Evolutionary conservation across 2,797 vertebrate genomes (phyloP), one percentile per base, ranked within the genome.

Genomic region (Syngnathus acus): DNA sequence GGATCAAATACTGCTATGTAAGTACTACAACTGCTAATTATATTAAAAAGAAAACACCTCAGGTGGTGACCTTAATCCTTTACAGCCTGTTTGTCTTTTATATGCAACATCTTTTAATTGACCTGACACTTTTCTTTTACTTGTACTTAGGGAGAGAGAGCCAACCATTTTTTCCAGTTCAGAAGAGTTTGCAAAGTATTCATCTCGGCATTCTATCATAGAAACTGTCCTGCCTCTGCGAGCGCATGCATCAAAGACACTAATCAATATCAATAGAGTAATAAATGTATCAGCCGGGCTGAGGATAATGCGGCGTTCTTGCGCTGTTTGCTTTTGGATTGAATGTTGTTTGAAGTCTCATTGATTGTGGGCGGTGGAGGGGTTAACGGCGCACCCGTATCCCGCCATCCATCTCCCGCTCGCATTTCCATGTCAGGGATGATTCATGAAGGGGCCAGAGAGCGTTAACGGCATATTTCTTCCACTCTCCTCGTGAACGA

Each of bases 181-280:
- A 8, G 9, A 51, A 9, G 21, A 51, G 19, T 51, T 21, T 19
- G 48, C 1, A 9, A 48, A 48, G 26, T 32, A 37, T 57, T 17
- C 16, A 51, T 54, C 21, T 5, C 51, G 1, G 10, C 81, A 74
- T 77, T 68, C 80, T 81, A 81, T 75, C 77, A 81, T 81, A 87
- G 89, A 84, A 84, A 87, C 82, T 77, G 75, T 79, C 87, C 84
- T 87, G 83, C 76, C 89, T 89, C 87, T 88, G 83, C 76, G 82
- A 83, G 81, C 26, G 5, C 55, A 37, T 57, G 37, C 55, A 17
- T 57, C 55, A 57, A 16, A 37, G 6, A 17, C 55, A 37, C 32
- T 16, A 57, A 57, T 57, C 55, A 57, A 57, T 57, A 57, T 57
- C 26, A 57, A 17, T 57, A 16, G 26, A 57, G 55, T 37, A 16